Conservation (phyloP, 2,888 invertebrate species). For the Drosophila histrio region DNA sequence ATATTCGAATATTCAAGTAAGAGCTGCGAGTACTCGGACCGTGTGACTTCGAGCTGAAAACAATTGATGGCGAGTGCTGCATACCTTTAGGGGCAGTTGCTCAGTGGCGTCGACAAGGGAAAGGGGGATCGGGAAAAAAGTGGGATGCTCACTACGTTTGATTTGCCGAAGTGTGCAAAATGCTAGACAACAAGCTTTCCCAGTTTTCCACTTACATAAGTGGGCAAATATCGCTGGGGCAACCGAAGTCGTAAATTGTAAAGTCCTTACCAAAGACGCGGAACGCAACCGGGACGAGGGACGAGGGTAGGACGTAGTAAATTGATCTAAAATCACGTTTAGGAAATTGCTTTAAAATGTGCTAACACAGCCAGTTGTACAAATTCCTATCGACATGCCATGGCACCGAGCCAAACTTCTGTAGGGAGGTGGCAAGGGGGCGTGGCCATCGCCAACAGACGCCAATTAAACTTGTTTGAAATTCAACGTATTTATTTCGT, state of each 20-base stretch:
- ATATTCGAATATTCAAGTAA: constrained; percentile 2
- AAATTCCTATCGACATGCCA: not conserved
- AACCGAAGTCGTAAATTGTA: constrained; percentile 33
- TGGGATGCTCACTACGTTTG: not conserved
- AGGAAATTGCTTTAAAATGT: constrained; percentile 60
- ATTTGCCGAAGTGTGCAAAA: constrained; percentile 30
- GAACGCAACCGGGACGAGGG: not conserved
- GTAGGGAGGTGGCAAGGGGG: not conserved
- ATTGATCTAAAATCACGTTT: constrained; percentile 65
- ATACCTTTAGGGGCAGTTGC: constrained; percentile 3
- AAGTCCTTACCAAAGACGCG: constrained; percentile 16
- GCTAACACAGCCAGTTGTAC: constrained; percentile 44
- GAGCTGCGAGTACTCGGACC: constrained; percentile 4
- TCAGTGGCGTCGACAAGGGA: no score
- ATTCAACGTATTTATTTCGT: constrained; percentile 46
- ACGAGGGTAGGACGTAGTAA: constrained; percentile 28
- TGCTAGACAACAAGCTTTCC: constrained; percentile 26
- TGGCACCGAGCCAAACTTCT: constrained; percentile 3
- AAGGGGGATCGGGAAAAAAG: no score
- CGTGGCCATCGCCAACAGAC: constrained; percentile 30
- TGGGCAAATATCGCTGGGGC: constrained; percentile 37
- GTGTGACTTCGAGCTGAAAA: constrained; percentile 34
- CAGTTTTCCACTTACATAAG: constrained; percentile 38
- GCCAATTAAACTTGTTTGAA: constrained; percentile 70
- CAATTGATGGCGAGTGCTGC: constrained; percentile 35